Percentiles rank a stretch among this genome's conserved stretches.
These are phyloP conservation scores for Meandrina meandrites DNA, from an alignment of 92 coral and sea anemone genomes.

Conservation along the genomic window DNA sequence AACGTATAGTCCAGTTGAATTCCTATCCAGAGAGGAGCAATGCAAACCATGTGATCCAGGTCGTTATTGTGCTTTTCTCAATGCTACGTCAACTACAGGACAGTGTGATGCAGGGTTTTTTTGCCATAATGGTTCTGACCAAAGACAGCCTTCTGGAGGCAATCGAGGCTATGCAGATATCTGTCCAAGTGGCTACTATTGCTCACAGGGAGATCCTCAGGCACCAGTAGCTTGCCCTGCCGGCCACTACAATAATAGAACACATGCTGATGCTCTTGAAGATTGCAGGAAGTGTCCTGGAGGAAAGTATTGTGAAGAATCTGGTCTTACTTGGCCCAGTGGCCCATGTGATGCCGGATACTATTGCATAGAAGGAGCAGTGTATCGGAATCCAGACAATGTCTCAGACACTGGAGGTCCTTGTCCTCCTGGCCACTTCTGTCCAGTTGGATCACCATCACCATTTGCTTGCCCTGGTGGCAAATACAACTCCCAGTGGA, in stretches of 20 bases:
- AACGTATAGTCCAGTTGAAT: slow-evolving; percentile 85
- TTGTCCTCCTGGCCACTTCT: slow-evolving; percentile 93
- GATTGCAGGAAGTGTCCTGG: slow-evolving; percentile 88
- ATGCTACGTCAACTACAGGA: slow-evolving; percentile 81
- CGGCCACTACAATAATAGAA: slow-evolving; percentile 90
- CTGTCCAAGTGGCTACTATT: slow-evolving; percentile 88
- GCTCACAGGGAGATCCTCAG: slow-evolving; percentile 73
- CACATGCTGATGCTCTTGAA: slow-evolving; percentile 58
- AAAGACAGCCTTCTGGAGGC: slow-evolving; percentile 86
- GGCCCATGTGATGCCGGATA: slow-evolving; percentile 92
- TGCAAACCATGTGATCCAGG: slow-evolving; percentile 92
- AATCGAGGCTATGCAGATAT: slow-evolving; percentile 93
- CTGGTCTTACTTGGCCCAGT: slow-evolving; percentile 90
- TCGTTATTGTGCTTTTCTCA: slow-evolving; percentile 74
- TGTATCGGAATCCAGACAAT: slow-evolving; percentile 79
- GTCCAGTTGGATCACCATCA: slow-evolving; percentile 82
- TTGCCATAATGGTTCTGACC: slow-evolving; percentile 97
- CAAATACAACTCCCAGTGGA: slow-evolving; percentile 84
- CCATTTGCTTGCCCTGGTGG: slow-evolving; percentile 91
- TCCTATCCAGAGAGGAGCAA: slow-evolving; percentile 68
- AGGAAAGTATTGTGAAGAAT: slow-evolving; percentile 83
- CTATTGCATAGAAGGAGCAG: slow-evolving; percentile 76
- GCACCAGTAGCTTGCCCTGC: slow-evolving; percentile 91
- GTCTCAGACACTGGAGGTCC: slow-evolving; percentile 87
- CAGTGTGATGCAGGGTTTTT: slow-evolving; percentile 86